Evolutionary conservation across 2,888 invertebrate species (phyloP), one percentile per base, ranked within the genome.

Genomic region (Ctenicera cuprea): DNA sequence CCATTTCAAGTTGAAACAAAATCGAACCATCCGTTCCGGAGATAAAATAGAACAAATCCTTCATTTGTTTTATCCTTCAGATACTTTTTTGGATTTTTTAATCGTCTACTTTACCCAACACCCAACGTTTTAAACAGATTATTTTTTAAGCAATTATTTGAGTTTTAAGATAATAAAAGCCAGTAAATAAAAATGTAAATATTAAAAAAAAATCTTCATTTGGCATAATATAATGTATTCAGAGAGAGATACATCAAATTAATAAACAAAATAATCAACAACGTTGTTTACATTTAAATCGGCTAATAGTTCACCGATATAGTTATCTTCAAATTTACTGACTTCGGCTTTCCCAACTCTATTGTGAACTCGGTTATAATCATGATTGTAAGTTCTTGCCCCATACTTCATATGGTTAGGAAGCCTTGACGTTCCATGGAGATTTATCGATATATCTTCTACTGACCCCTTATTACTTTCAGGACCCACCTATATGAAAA

Each of bases 391-490:
- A 75, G 86, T 84, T 80, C 90, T 87, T 0, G 88, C 88, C 1
- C 91, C 91, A 62, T 88, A 84, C 77, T 82, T 86, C 88, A 93
- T 91, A 81, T 94, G 92, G 2, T 83, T 82, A 0, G 95, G 94
- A 79, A 88, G 88, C 64, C 89, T 86, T 72, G 85, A 87, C 0
- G 94, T 95, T 1, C 95, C 95, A 81, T 95, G 94, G n/a, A 95
- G 84, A 41, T 91, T 87, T 48, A 95, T 84, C n/a, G 86, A 87
- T 0, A 91, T 86, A 37, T 88, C 84, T 4, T 90, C 90, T n/a
- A 95, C 84, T 45, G 83, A 83, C 0, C 95, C 95, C 1, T 80
- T 81, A 81, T 93, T 92, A 16, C 77, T 79, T 12, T 78, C 76
- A 0, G 87, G 87, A 8, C 88, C 88, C 30, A 83, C 79, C 89